Evolutionary conservation across 2,113 vertebrate species (phyloP).

Genomic region (Corythornis madagascariensis): DNA sequence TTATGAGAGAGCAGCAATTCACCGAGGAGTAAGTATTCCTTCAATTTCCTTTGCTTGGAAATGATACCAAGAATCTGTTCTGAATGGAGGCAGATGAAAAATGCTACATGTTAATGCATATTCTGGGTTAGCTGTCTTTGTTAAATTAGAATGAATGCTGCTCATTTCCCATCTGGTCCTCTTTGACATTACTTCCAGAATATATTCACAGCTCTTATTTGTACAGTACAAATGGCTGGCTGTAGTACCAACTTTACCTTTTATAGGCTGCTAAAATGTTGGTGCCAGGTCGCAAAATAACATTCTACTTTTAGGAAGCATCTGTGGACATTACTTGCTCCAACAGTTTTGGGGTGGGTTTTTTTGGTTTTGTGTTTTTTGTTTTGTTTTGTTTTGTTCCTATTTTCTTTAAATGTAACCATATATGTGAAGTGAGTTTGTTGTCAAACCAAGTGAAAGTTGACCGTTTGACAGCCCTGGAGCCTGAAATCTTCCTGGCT

Average conservation of each 20-base stretch:
- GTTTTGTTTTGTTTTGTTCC: constrained; percentile 37
- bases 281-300: constrained; percentile 62
- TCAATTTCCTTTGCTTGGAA: constrained; percentile 59
- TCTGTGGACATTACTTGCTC: constrained; percentile 52
- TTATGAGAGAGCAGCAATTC: constrained; percentile 43
- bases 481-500: neutral
- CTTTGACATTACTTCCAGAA: constrained; percentile 72
- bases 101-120: constrained; percentile 62
- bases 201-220: constrained; percentile 71
- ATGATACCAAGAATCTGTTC: constrained; percentile 53
- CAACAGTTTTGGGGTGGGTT: neutral
- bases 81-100: constrained; percentile 65
- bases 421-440: constrained; percentile 53
- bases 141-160: constrained; percentile 70
- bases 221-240: constrained; percentile 66
- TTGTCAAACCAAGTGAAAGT: constrained; percentile 64
- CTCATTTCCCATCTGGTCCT: constrained; percentile 74
- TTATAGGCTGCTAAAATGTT: constrained; percentile 60
- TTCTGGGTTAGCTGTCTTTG: constrained; percentile 70
- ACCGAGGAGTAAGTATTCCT: constrained; percentile 54
- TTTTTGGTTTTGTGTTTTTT: no score
- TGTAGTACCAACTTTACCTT: constrained; percentile 71
- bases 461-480: constrained; percentile 48
- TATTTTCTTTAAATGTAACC: constrained; percentile 59
- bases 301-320: constrained; percentile 60